Evolutionary conservation across 2,888 invertebrate genomes (phyloP), one percentile per base, ranked within the genome.

Genomic region (Brassicogethes aeneus): DNA sequence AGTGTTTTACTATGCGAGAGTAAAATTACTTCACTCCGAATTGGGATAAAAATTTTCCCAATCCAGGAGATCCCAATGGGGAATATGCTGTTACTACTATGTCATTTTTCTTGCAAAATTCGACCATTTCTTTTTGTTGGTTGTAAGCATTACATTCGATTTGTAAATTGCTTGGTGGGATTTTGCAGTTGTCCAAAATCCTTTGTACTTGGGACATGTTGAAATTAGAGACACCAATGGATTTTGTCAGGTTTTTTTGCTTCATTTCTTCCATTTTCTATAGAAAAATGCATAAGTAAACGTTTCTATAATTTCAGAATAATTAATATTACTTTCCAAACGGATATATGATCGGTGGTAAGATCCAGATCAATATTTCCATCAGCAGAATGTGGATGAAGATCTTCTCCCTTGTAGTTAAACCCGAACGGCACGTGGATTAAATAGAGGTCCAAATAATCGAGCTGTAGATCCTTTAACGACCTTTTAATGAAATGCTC

Each of bases 221-320:
- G 61, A 89, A 81, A 64, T 93, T 93, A 0, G 91, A 93, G 2
- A 93, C 62, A 0, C 93, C 93, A 54, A 93, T 86, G 8, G 87
- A 76, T 56, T 79, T 85, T 0, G 82, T 71, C 14, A 79, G 71
- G 0, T 89, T 89, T 1, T 70, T 70, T 16, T 77, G 72, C 15
- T 84, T 82, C 56, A 84, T 73, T 44, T 76, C 73, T 55, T 85
- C 77, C 72, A 87, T 73, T 32, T 32, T 13, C 32, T 32, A 32
- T 5, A 32, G 12, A 32, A 10, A 10, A 32, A 32, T 82, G 62
- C 13, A 53, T 34, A 42, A 39, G 34, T n/a, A n/a, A n/a, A n/a
- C n/a, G n/a, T n/a, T n/a, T n/a, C n/a, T n/a, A n/a, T n/a, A n/a
- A 15, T 23, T 14, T 12, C 33, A 8, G 15, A 45, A 31, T 23